Percentiles rank a stretch among this genome's conserved stretches.
Conservation (phyloP, 2,797 vertebrate genomes). For the Allobates femoralis region DNA sequence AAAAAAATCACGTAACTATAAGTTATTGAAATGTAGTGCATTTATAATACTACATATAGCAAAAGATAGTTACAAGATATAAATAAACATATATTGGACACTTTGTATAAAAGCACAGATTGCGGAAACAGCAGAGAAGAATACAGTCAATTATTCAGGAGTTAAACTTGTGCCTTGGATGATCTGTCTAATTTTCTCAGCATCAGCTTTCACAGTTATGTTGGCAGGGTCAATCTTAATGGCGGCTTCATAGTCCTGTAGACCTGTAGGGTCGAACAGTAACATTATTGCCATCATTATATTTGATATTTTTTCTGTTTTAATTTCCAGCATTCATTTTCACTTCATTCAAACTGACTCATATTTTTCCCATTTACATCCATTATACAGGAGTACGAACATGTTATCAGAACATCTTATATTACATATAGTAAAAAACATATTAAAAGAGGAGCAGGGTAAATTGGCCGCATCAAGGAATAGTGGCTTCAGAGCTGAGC, state of each 20-base stretch:
- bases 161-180: constrained; percentile 78
- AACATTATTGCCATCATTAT: neutral
- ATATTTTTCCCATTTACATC: too few species aligned
- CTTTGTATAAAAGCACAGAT: neutral
- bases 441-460: too few species aligned
- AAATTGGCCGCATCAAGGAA: too few species aligned
- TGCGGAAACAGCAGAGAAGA: neutral
- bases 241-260: constrained; percentile 91
- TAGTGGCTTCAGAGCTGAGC: too few species aligned
- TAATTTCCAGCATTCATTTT: too few species aligned
- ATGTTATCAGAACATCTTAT: too few species aligned
- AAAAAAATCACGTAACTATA: neutral
- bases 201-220: constrained; percentile 79
- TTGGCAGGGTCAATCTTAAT: constrained; percentile 85
- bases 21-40: neutral
- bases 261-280: constrained; percentile 75
- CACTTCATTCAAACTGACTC: too few species aligned
- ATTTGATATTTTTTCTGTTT: too few species aligned
- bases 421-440: too few species aligned
- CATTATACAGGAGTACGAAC: too few species aligned
- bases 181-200: constrained; percentile 82
- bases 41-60: neutral
- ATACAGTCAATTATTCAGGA: constrained; percentile 36
- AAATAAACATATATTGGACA: neutral
- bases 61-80: neutral